A percentile compares a stretch with the other conserved stretches of the same genome.
Conservation (phyloP, 2,888 invertebrate species). For the Alentia gelatinosa region DNA sequence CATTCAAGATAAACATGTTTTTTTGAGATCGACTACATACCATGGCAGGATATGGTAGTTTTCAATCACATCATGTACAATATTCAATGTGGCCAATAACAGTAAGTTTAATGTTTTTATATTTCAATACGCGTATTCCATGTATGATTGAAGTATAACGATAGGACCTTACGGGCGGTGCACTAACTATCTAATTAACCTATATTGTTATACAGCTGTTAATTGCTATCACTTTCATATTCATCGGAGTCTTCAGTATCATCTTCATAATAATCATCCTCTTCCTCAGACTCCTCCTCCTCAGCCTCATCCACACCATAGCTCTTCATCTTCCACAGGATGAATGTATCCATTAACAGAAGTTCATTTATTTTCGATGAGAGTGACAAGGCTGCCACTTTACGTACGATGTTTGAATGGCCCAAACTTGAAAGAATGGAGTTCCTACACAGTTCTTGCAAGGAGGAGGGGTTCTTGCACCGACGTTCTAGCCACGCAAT, state of each 20-base stretch:
- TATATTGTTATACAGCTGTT: background rate
- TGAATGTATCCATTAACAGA: background rate
- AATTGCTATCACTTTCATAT: slow-evolving; percentile 19
- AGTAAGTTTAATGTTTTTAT: no score
- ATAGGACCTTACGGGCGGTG: background rate
- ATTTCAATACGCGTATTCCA: no score
- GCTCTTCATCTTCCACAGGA: background rate
- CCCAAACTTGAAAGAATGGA: background rate
- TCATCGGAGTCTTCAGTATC: slow-evolving; percentile 2
- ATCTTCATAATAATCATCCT: slow-evolving; percentile 32
- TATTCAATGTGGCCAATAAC: no score
- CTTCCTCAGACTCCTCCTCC: slow-evolving; percentile 23
- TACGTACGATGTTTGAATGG: background rate
- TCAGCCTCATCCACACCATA: background rate
- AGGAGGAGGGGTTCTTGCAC: background rate
- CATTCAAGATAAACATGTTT: no score
- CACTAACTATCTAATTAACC: background rate
- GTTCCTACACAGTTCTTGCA: slow-evolving; percentile 34
- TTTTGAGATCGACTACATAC: no score
- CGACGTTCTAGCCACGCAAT: background rate
- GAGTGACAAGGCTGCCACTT: background rate
- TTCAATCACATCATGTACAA: no score
- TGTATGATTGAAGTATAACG: background rate
- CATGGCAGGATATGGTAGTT: no score
- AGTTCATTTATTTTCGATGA: background rate